These are phyloP conservation scores for Apocrypta bakeri DNA, from an alignment of 1,140 invertebrate species.

Conservation along the genomic window DNA sequence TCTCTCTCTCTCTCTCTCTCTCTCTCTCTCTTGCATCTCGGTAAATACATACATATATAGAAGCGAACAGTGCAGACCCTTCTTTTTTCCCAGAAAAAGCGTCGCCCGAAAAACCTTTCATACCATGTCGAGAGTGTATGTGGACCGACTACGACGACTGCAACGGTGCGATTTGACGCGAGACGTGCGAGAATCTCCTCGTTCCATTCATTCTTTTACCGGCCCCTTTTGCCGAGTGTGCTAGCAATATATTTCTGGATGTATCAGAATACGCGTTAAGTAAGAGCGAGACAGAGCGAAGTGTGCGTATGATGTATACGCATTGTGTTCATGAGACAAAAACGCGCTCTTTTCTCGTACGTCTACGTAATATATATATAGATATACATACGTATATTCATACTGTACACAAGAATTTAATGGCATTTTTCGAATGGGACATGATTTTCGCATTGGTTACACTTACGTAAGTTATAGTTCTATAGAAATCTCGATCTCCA, in stretches of 20 bases:
- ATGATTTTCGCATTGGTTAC: no score
- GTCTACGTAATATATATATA: no score
- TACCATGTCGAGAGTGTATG: background rate
- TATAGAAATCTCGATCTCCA: background rate
- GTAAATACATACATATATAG: background rate
- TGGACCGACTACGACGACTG: background rate
- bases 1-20: no score
- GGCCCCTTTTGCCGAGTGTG: background rate
- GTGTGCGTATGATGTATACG: conserved; percentile 1
- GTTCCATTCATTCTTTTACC: background rate
- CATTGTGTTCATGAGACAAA: background rate
- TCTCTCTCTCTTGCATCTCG: no score
- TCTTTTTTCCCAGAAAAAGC: conserved; percentile 1
- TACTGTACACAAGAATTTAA: conserved; percentile 1
- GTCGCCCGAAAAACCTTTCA: conserved; percentile 15
- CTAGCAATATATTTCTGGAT: background rate
- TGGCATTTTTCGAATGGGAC: no score
- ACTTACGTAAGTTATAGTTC: background rate
- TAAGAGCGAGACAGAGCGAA: background rate
- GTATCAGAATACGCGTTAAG: conserved; percentile 24
- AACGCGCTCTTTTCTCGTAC: no score
- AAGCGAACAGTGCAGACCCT: background rate
- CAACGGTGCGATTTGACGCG: background rate
- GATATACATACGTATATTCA: no score
- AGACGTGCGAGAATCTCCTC: conserved; percentile 18